Evolutionary conservation across 2,888 invertebrate species (phyloP), one percentile per base, ranked within the genome.

Genomic region (Netelia fuscicornis): DNA sequence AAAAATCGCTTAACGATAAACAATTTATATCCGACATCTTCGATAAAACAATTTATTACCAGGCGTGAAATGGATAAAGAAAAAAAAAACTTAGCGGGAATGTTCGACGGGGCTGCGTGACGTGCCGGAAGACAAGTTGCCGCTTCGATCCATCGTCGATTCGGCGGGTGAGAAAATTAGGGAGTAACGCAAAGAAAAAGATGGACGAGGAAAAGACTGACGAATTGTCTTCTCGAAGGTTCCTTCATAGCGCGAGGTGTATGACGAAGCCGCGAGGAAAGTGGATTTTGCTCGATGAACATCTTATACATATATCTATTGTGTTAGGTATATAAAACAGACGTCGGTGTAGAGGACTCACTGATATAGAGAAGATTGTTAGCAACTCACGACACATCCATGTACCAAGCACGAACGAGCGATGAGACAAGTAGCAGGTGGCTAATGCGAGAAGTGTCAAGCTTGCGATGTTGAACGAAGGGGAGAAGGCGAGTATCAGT

Each of bases 381-480:
- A 86, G 37, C 80, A 83, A 79, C 72, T 81, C 76, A 74, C 80
- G 78, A 84, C 81, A 70, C 54, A 70, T 17, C 23, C 48, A 23
- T 67, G n/a, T 20, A 70, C 25, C 54, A 70, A 68, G 88, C 87
- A 85, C 83, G 79, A 71, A 67, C 48, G 30, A 60, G 17, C 82
- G 83, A 65, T 75, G 88, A 89, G 89, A 91, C 89, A 88, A 90
- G 90, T 89, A 91, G 91, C 90, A 91, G 91, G 90, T 91, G 91
- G 90, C 89, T 90, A 92, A 91, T 91, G 89, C 87, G 75, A 86
- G 87, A 87, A 89, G 87, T 78, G 81, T 81, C 72, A 68, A 75
- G 82, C 67, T 52, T 30, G 25, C 23, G 37, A 60, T 17, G 72
- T 62, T 64, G 56, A 52, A 72, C 82, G 83, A 68, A 78, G 30